phyloP scores from a whole-genome alignment of 2,113 vertebrate species.

The Bambusicola thoracicus region DNA sequence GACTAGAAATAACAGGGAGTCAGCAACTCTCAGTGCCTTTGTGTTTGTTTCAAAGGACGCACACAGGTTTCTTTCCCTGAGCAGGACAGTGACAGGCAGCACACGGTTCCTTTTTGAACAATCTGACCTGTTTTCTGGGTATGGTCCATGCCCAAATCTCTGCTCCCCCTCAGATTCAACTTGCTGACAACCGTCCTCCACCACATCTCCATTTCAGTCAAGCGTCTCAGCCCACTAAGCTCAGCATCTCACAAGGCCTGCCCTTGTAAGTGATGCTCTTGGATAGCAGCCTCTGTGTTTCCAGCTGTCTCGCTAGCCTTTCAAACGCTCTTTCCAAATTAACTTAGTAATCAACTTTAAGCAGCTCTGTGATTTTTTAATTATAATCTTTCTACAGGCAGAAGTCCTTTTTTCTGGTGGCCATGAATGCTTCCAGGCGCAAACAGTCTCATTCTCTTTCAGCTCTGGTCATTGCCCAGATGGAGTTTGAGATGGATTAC shows the following conservation, averaged over 20 bases:
- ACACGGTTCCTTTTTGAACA: neutral
- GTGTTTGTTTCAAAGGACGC: neutral
- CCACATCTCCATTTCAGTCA: neutral
- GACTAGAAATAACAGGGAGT: neutral
- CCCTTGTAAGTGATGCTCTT: neutral
- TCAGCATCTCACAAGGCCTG: neutral
- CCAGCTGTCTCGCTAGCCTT: neutral
- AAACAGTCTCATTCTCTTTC: neutral
- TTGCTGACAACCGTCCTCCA: neutral
- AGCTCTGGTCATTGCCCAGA: slow-evolving; percentile 20
- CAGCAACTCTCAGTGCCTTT: neutral
- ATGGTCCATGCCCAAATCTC: neutral
- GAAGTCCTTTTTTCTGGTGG: neutral
- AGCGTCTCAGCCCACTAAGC: neutral
- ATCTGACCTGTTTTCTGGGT: neutral
- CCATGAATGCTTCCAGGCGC: neutral
- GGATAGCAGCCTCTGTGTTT: neutral
- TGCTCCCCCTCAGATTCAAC: neutral
- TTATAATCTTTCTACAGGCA: neutral
- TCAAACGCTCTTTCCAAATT: slow-evolving; percentile 21
- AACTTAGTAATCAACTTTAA: slow-evolving; percentile 11
- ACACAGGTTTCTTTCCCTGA: neutral
- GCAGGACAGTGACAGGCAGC: neutral
- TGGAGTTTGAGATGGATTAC: slow-evolving; percentile 14
- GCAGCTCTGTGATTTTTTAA: neutral